Evolutionary conservation across 2,888 invertebrate genomes (phyloP), one percentile per base, ranked within the genome.

Genomic region (Melanargia galathea): DNA sequence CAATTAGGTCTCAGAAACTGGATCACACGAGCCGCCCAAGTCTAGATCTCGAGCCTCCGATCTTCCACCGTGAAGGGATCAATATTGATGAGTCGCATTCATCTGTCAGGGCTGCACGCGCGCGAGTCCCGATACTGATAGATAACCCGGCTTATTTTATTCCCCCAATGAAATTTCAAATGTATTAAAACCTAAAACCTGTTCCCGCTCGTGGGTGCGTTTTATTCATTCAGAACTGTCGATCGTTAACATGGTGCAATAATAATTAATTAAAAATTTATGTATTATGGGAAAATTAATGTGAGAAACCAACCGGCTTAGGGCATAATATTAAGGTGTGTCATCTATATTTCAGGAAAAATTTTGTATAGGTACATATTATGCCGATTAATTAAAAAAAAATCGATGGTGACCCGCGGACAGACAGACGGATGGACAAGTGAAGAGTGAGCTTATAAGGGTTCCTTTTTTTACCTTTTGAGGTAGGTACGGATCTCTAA

Each of bases 81-180:
- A 86, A 85, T 89, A 89, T 87, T 83, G 83, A 88, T 86, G 81
- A 79, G 78, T 20, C 73, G 82, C 86, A 89, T 89, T 89, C 87
- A 89, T 76, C 82, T 86, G 89, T 88, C 89, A 86, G 71, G 71
- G 72, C 67, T 67, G 69, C 68, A 68, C 66, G 65, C 62, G 65
- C 68, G 66, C 66, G 54, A 59, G 38, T 33, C 43, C 24, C 52
- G 66, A 65, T 66, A 64, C 62, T 64, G 66, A 68, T 69, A 67
- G 69, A 69, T 68, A 64, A 46, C 51, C 63, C 35, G 62, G 60
- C 56, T 59, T 60, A 61, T 57, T 69, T 73, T 73, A 74, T 73
- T 71, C 72, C 67, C 62, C 52, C 40, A 58, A 66, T 55, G 60
- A 63, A 63, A 61, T 63, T 30, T 51, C 51, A 30, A 18, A 51